Percentiles rank a stretch among this genome's conserved stretches.
These are phyloP conservation scores for Hypotaenidia okinawae DNA, from an alignment of 2,797 vertebrate genomes.

Conservation along the genomic window DNA sequence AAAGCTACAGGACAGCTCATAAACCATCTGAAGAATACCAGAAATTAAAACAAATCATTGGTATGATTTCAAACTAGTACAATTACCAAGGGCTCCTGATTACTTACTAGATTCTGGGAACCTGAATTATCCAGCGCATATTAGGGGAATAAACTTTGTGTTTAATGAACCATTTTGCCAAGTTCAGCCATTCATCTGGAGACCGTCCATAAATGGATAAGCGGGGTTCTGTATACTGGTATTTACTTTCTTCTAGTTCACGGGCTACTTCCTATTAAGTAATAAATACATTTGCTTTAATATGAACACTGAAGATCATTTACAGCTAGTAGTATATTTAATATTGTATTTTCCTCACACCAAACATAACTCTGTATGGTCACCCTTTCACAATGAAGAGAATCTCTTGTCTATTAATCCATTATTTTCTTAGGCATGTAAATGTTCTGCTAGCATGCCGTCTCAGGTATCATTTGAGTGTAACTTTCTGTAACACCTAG, in stretches of 20 bases:
- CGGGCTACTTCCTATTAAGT: slow-evolving; percentile 87
- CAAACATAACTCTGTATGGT: neutral
- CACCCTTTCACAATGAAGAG: neutral
- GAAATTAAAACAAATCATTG: neutral
- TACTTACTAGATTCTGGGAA: slow-evolving; percentile 97
- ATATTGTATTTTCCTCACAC: neutral
- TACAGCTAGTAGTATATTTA: slow-evolving; percentile 3
- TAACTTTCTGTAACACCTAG: neutral
- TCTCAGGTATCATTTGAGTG: neutral
- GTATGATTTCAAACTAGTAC: neutral
- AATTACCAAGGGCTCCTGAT: slow-evolving; percentile 24
- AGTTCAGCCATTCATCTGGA: slow-evolving; percentile 85
- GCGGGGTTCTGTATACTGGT: slow-evolving; percentile 94
- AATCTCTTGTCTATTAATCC: neutral
- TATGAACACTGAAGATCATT: neutral
- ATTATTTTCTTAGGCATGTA: neutral
- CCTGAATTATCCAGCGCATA: slow-evolving; percentile 96
- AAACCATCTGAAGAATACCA: neutral
- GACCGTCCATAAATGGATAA: slow-evolving; percentile 95
- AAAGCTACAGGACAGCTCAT: neutral
- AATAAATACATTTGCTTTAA: slow-evolving; percentile 53
- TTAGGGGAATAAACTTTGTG: slow-evolving; percentile 94
- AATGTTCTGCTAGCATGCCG: neutral
- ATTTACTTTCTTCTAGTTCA: slow-evolving; percentile 94
- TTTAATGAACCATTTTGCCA: slow-evolving; percentile 94